phyloP scores from a whole-genome alignment of 2,113 vertebrate species.

The Oxyura jamaicensis region DNA sequence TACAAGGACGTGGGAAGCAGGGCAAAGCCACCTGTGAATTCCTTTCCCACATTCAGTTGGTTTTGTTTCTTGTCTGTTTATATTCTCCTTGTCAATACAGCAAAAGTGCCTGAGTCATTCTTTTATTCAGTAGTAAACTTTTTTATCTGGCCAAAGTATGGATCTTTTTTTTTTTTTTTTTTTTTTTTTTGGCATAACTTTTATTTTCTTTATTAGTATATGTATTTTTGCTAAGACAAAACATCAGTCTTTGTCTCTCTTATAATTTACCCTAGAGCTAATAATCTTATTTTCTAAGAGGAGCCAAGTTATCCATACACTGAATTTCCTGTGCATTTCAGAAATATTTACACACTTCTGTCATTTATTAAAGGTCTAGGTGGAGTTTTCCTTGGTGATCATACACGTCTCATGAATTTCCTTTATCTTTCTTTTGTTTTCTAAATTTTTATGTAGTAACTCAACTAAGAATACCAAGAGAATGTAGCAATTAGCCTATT shows the following conservation, averaged over 20 bases:
- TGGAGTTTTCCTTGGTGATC: background rate
- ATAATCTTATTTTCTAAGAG: background rate
- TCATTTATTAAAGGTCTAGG: background rate
- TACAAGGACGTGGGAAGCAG: no score
- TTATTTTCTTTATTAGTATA: background rate
- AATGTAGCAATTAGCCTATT: background rate
- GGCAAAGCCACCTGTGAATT: no score
- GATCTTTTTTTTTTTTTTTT: background rate
- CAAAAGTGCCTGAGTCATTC: accelerated
- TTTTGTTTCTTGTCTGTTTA: background rate
- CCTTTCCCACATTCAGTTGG: accelerated
- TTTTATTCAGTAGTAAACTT: background rate
- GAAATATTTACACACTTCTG: background rate
- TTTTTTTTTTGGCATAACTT: background rate
- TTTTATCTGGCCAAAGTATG: background rate
- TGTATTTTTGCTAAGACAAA: background rate
- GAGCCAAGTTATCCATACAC: background rate
- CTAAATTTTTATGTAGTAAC: background rate
- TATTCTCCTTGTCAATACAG: background rate
- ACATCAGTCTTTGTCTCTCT: background rate
- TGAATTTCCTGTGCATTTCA: background rate
- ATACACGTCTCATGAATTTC: background rate
- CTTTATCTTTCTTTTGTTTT: background rate
- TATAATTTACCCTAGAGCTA: background rate
- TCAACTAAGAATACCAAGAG: background rate